These are phyloP conservation scores for Agrochola litura DNA, from an alignment of 2,888 invertebrate genomes.

Conservation along the genomic window DNA sequence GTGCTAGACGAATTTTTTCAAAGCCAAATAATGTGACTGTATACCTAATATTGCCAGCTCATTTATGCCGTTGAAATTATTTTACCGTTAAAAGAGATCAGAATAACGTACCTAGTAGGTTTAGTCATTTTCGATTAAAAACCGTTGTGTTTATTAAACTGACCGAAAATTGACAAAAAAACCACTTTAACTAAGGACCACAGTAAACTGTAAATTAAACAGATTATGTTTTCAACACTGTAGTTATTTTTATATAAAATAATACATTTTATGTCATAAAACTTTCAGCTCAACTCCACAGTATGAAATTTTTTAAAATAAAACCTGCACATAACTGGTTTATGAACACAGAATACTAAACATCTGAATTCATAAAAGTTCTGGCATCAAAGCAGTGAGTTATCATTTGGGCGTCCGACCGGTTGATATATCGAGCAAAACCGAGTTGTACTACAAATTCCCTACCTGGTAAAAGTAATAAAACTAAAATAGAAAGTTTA, in stretches of 20 bases:
- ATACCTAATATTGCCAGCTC: background rate
- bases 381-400: slow-evolving; percentile 45
- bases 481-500: slow-evolving; percentile 79
- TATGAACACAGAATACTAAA: slow-evolving; percentile 51
- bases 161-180: background rate
- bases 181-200: background rate
- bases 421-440: slow-evolving; percentile 60
- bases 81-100: background rate
- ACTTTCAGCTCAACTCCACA: background rate
- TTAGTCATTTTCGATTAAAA: background rate
- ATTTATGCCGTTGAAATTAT: background rate
- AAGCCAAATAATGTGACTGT: background rate
- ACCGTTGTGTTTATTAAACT: background rate
- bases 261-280: background rate
- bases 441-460: slow-evolving; percentile 69
- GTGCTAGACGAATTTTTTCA: background rate
- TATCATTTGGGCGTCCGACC: slow-evolving; percentile 57
- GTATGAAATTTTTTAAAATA: slow-evolving; percentile 19
- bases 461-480: slow-evolving; percentile 70
- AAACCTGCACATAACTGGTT: slow-evolving; percentile 27
- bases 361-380: slow-evolving; percentile 49
- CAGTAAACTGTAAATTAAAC: background rate
- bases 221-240: background rate
- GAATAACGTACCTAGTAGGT: background rate
- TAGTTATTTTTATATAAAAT: background rate